These are phyloP conservation scores for Emydoidea blandingii DNA, from an alignment of 2,797 vertebrate species.

Conservation along the genomic window DNA sequence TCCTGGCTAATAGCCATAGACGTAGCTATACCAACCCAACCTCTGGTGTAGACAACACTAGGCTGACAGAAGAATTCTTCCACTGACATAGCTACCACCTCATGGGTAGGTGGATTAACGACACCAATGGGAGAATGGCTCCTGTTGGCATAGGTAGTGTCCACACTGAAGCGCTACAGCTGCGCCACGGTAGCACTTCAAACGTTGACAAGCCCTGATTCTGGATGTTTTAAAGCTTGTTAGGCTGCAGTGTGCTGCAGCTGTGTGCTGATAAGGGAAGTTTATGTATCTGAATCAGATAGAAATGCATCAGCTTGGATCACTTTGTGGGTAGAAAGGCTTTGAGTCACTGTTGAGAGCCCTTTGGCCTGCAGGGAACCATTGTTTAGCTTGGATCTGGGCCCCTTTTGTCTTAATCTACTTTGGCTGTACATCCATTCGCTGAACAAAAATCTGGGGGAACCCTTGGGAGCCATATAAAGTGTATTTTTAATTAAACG, in stretches of 20 bases:
- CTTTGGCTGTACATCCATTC: accelerated
- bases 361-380: neutral
- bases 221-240: neutral
- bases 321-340: neutral
- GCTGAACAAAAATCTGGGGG: conserved; percentile 19
- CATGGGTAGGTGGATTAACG: too few relatives aligned
- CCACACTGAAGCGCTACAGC: too few relatives aligned
- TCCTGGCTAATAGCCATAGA: too few relatives aligned
- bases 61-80: too few relatives aligned
- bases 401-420: neutral
- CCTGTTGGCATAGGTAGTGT: too few relatives aligned
- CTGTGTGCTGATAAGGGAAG: neutral
- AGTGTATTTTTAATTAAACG: neutral
- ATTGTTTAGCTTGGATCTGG: neutral
- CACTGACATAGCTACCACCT: too few relatives aligned
- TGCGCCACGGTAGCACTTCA: too few relatives aligned
- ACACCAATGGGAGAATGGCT: too few relatives aligned
- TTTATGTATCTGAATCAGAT: neutral
- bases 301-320: neutral
- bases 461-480: neutral
- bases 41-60: too few relatives aligned
- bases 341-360: neutral
- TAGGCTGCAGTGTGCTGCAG: neutral
- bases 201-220: neutral
- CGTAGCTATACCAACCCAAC: too few relatives aligned